These are phyloP conservation scores for Macrobrachium nipponense DNA, from an alignment of 1,140 invertebrate genomes.

Conservation along the genomic window DNA sequence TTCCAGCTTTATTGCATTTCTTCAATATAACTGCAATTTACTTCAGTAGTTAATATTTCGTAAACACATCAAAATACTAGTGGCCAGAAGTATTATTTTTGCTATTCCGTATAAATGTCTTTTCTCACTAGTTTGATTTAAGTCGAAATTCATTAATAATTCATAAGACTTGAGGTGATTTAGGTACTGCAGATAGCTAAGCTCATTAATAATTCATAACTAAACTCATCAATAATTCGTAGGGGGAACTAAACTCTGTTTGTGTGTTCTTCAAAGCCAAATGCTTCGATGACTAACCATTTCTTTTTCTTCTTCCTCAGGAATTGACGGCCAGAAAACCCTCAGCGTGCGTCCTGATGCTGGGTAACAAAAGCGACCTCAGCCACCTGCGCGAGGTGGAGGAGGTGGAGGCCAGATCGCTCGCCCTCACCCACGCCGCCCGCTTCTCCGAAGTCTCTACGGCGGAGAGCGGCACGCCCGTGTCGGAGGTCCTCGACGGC, in stretches of 20 bases:
- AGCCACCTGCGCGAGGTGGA: conserved; percentile 64
- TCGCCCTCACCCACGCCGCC: conserved; percentile 76
- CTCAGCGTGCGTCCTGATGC: conserved; percentile 45
- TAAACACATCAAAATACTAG: too few relatives aligned
- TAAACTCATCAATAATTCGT: too few relatives aligned
- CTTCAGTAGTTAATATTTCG: too few relatives aligned
- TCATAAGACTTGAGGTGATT: too few relatives aligned
- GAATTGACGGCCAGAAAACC: conserved; percentile 40
- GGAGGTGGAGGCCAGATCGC: conserved; percentile 72
- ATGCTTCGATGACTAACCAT: background rate
- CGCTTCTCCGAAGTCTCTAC: conserved; percentile 82
- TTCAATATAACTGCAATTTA: too few relatives aligned
- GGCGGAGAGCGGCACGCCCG: conserved; percentile 79
- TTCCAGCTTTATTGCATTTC: too few relatives aligned
- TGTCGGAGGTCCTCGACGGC: conserved; percentile 79
- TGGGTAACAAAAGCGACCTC: conserved; percentile 62
- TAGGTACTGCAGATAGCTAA: too few relatives aligned
- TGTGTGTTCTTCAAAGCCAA: background rate
- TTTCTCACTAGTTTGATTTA: too few relatives aligned
- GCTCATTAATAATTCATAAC: too few relatives aligned
- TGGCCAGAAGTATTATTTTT: too few relatives aligned
- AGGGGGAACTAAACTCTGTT: background rate
- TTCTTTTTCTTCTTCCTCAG: conserved; percentile 26
- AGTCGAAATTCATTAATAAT: too few relatives aligned
- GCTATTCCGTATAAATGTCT: too few relatives aligned